Evolutionary conservation across 2,797 vertebrate species (phyloP).

Genomic region (Tragopan temminckii): DNA sequence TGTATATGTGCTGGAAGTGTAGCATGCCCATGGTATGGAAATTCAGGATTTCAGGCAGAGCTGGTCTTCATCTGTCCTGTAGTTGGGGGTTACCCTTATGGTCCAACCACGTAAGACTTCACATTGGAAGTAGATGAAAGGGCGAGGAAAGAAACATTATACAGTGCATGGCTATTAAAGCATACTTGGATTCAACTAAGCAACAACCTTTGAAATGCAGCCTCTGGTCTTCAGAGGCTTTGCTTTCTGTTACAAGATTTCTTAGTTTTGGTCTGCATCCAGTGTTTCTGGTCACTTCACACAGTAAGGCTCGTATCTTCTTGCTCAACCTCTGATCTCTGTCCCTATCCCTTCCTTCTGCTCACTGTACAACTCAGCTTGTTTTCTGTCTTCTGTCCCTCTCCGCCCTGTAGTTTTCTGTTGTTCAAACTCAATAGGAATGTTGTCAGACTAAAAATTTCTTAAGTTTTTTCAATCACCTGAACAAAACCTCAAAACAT

Average conservation of each 20-base stretch:
- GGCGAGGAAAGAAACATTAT: not conserved
- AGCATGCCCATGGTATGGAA: not conserved
- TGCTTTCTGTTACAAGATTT: not conserved
- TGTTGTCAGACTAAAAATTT: not conserved
- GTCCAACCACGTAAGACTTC: not conserved
- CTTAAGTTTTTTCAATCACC: not conserved
- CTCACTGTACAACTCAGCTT: not conserved
- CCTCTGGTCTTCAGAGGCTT: not conserved
- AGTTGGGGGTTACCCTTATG: not conserved
- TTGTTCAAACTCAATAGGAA: conserved; percentile 1
- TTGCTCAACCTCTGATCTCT: not conserved
- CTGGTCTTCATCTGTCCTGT: not conserved
- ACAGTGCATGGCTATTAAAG: not conserved
- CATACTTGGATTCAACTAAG: not conserved
- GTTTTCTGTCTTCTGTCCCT: not conserved
- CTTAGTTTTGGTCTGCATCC: not conserved
- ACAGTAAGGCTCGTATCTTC: not conserved
- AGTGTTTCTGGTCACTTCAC: not conserved
- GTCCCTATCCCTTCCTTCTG: not conserved
- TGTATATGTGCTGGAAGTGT: not conserved
- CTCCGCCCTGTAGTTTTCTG: not conserved
- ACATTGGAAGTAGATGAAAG: not conserved
- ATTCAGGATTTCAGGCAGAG: not conserved
- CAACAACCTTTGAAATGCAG: not conserved
- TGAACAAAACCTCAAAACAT: not conserved